Evolutionary conservation across 2,797 vertebrate species (phyloP).

Genomic region (Cottoperca gobio): DNA sequence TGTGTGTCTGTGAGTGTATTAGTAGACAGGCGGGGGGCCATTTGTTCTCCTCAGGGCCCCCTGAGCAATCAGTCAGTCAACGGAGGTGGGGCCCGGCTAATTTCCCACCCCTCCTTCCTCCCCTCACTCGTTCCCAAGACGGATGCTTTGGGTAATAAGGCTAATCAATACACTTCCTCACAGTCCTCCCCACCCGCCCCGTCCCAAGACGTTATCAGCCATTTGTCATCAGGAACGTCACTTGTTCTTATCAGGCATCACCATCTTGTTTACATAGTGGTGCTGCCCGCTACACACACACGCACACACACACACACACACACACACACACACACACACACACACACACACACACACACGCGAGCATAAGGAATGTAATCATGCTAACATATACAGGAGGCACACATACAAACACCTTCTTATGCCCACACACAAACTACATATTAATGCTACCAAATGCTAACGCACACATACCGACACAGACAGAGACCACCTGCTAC

Average conservation of each 20-base stretch:
- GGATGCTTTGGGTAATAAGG: slow-evolving; percentile 88
- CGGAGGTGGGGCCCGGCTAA: slow-evolving; percentile 82
- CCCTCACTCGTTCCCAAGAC: slow-evolving; percentile 77
- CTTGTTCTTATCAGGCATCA: slow-evolving; percentile 81
- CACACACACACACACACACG: neutral
- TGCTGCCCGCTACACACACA: neutral
- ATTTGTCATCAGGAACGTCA: slow-evolving; percentile 82
- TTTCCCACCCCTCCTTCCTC: slow-evolving; percentile 74
- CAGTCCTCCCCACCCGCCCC: slow-evolving; percentile 45
- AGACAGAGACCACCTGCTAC: slow-evolving; percentile 25
- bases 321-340: neutral
- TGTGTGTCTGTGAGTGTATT: slow-evolving; percentile 43
- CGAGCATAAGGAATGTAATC: neutral
- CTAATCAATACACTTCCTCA: slow-evolving; percentile 88
- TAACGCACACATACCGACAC: slow-evolving; percentile 7
- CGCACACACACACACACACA: slow-evolving; percentile 1
- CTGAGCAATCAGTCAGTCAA: slow-evolving; percentile 85
- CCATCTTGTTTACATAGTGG: slow-evolving; percentile 81
- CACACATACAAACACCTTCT: slow-evolving; percentile 3
- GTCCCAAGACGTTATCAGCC: slow-evolving; percentile 77
- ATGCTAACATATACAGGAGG: slow-evolving; percentile 22
- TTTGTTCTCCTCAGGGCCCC: slow-evolving; percentile 83
- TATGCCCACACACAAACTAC: neutral
- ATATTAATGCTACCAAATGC: neutral
- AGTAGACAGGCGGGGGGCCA: slow-evolving; percentile 64